Evolutionary conservation across 2,113 vertebrate genomes (phyloP).

Genomic region (Crocuta crocuta): DNA sequence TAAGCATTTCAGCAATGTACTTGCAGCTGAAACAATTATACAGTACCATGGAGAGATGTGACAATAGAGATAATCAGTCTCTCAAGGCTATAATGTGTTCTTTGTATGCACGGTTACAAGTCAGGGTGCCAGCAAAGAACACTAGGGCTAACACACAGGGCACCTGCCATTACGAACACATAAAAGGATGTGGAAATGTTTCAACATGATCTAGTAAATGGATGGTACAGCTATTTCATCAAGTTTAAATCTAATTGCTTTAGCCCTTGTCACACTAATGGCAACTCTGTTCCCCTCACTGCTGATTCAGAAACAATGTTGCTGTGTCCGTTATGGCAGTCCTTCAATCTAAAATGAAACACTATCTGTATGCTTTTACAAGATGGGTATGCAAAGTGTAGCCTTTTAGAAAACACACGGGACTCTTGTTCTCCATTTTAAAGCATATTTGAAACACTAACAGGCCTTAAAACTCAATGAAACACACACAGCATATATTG

Average conservation of each 20-base stretch:
- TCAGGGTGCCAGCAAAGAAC: constrained; percentile 65
- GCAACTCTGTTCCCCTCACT: constrained; percentile 15
- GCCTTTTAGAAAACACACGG: neutral
- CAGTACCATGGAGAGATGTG: constrained; percentile 54
- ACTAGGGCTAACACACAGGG: constrained; percentile 39
- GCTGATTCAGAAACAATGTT: constrained; percentile 63
- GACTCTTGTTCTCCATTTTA: neutral
- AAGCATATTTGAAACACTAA: neutral
- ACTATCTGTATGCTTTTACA: neutral
- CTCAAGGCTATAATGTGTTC: constrained; percentile 63
- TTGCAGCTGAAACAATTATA: constrained; percentile 80
- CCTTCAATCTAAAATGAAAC: constrained; percentile 24
- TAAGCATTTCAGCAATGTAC: constrained; percentile 72
- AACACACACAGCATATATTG: neutral
- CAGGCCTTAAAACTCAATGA: neutral
- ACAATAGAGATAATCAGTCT: constrained; percentile 78
- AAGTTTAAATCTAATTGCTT: constrained; percentile 80
- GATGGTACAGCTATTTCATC: constrained; percentile 75
- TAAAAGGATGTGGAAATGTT: constrained; percentile 65
- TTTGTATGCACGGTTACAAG: constrained; percentile 72
- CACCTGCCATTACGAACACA: constrained; percentile 69
- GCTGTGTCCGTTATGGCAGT: neutral
- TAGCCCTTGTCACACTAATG: constrained; percentile 71
- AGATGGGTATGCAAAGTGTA: neutral
- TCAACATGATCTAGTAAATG: constrained; percentile 73